phyloP scores from a whole-genome alignment of 2,888 invertebrate genomes.

The Dasypogon diadema region DNA sequence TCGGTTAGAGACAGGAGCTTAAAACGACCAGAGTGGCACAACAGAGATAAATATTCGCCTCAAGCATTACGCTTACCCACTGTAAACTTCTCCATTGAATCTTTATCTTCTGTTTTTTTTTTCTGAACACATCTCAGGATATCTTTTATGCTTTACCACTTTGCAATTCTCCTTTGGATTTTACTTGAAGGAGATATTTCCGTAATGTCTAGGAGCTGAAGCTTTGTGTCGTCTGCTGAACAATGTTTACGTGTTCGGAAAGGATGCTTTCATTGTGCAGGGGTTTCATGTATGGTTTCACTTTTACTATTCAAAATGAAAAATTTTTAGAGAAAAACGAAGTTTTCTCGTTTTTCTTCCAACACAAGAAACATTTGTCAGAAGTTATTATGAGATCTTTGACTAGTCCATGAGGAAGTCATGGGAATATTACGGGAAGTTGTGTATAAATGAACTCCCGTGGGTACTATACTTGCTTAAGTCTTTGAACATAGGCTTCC shows the following conservation, averaged over 20 bases:
- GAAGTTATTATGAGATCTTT: neutral
- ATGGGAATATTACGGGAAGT: too few species aligned
- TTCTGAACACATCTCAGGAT: constrained; percentile 33
- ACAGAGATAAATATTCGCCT: neutral
- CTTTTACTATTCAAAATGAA: neutral
- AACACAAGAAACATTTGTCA: neutral
- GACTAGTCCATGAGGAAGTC: too few species aligned
- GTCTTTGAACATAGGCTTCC: too few species aligned
- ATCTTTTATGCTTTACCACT: constrained; percentile 28
- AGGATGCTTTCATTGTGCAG: neutral
- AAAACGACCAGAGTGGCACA: neutral
- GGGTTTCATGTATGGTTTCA: neutral
- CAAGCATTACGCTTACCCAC: neutral
- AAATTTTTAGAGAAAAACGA: neutral
- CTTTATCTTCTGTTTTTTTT: constrained; percentile 19
- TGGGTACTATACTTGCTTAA: too few species aligned
- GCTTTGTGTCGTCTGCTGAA: constrained; percentile 1
- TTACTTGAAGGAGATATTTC: neutral
- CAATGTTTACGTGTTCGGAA: constrained; percentile 15
- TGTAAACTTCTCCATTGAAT: constrained; percentile 23
- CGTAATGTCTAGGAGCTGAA: neutral
- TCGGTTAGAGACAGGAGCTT: too few species aligned
- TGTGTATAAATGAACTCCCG: too few species aligned
- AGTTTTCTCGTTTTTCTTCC: neutral
- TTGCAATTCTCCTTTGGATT: constrained; percentile 15